Percentiles rank a stretch among this genome's conserved stretches.
Evolutionary conservation across 1,140 invertebrate species (phyloP).

Genomic region (Saccostrea cuccullata): DNA sequence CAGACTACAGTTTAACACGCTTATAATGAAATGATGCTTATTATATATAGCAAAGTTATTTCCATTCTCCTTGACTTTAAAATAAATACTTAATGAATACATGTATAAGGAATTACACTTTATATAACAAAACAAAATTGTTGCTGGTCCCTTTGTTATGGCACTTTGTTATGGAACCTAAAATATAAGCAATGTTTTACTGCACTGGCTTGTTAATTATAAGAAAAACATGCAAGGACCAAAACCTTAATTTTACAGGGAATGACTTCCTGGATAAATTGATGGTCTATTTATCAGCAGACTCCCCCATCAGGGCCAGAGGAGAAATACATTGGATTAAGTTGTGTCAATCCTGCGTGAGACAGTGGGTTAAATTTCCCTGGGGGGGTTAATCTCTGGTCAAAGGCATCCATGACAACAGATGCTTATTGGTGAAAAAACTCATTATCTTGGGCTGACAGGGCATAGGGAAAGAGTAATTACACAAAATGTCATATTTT

Average conservation of each 20-base stretch:
- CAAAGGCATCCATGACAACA: slow-evolving; percentile 1
- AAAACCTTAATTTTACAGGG: not conserved
- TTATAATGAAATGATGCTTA: too few relatives aligned
- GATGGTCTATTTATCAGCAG: not conserved
- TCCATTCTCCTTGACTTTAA: too few relatives aligned
- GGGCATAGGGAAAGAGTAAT: not conserved
- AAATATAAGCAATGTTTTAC: too few relatives aligned
- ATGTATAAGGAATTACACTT: too few relatives aligned
- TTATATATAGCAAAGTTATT: too few relatives aligned
- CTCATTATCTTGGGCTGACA: not conserved
- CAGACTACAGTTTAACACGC: too few relatives aligned
- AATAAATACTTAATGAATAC: too few relatives aligned
- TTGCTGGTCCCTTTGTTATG: too few relatives aligned
- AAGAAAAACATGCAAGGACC: not conserved
- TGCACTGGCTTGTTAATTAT: too few relatives aligned
- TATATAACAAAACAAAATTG: too few relatives aligned
- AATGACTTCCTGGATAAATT: not conserved
- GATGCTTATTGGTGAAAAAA: not conserved
- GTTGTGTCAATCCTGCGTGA: not conserved
- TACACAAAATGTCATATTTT: too few relatives aligned
- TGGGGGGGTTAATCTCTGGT: not conserved
- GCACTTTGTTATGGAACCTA: too few relatives aligned
- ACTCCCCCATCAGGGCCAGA: not conserved
- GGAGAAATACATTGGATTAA: not conserved
- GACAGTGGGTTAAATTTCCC: not conserved